Evolutionary conservation across 2,797 vertebrate species (phyloP).

Genomic region (Brachymystax lenok): DNA sequence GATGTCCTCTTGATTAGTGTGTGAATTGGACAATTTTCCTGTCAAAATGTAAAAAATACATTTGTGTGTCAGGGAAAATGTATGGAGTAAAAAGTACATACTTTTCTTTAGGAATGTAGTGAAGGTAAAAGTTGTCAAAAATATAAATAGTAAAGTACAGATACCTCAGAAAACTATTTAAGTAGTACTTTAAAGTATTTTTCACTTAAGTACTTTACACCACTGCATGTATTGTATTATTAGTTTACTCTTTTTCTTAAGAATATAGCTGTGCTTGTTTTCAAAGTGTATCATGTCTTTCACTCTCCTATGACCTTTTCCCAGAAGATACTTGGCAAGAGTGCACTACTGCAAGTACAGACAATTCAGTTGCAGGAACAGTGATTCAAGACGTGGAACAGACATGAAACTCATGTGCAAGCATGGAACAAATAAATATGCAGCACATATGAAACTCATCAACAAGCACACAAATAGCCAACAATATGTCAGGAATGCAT

Average conservation of each 20-base stretch:
- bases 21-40: too few species aligned
- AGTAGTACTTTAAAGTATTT: too few species aligned
- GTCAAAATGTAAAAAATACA: too few species aligned
- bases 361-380: neutral
- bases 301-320: neutral
- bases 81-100: too few species aligned
- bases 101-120: too few species aligned
- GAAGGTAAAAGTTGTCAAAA: too few species aligned
- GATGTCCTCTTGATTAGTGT: too few species aligned
- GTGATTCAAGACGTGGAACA: neutral
- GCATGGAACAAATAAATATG: neutral
- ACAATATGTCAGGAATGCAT: too few species aligned
- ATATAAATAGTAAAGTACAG: too few species aligned
- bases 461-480: neutral
- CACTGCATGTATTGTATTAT: neutral
- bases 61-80: too few species aligned
- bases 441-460: slow-evolving; percentile 1
- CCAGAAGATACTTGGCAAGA: neutral
- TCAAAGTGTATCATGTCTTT: neutral
- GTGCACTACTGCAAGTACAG: neutral
- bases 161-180: too few species aligned
- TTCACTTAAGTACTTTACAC: too few species aligned
- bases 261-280: neutral
- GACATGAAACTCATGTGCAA: slow-evolving; percentile 6
- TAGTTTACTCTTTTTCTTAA: slow-evolving; percentile 2